phyloP scores from a whole-genome alignment of 2,888 invertebrate species.

The Tinea pellionella region DNA sequence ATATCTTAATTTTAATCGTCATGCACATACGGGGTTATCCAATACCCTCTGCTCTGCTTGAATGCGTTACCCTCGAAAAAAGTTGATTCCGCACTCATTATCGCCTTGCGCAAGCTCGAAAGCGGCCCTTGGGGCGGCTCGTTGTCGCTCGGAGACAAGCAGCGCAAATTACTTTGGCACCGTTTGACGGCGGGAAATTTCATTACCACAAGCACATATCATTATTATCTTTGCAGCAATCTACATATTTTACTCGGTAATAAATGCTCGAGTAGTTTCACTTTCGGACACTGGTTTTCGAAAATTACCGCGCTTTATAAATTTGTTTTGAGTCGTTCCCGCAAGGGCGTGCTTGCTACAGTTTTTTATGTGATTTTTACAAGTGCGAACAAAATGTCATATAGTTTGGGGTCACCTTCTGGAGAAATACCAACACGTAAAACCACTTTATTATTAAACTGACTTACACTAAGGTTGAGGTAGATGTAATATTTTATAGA shows the following conservation, averaged over 20 bases:
- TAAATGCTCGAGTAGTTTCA: constrained; percentile 67
- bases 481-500: constrained; percentile 2
- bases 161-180: constrained; percentile 70
- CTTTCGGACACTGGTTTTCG: constrained; percentile 67
- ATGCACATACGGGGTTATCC: constrained; percentile 8
- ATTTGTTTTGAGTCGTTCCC: constrained; percentile 43
- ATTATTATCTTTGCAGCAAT: constrained; percentile 67
- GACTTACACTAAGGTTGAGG: not conserved
- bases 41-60: constrained; percentile 11
- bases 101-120: constrained; percentile 65
- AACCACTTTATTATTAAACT: constrained; percentile 7
- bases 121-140: constrained; percentile 64
- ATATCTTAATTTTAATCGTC: constrained; percentile 4
- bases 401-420: constrained; percentile 11
- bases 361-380: constrained; percentile 61
- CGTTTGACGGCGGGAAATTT: constrained; percentile 70
- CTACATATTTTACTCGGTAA: constrained; percentile 68
- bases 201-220: constrained; percentile 70
- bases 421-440: constrained; percentile 7
- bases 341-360: constrained; percentile 66
- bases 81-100: constrained; percentile 55
- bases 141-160: constrained; percentile 63
- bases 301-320: constrained; percentile 64
- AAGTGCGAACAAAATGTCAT: constrained; percentile 36
- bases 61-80: constrained; percentile 48